Percentiles rank a stretch among this genome's conserved stretches.
Evolutionary conservation across 1,140 invertebrate genomes (phyloP).

Genomic region (Drosophila persimilis): DNA sequence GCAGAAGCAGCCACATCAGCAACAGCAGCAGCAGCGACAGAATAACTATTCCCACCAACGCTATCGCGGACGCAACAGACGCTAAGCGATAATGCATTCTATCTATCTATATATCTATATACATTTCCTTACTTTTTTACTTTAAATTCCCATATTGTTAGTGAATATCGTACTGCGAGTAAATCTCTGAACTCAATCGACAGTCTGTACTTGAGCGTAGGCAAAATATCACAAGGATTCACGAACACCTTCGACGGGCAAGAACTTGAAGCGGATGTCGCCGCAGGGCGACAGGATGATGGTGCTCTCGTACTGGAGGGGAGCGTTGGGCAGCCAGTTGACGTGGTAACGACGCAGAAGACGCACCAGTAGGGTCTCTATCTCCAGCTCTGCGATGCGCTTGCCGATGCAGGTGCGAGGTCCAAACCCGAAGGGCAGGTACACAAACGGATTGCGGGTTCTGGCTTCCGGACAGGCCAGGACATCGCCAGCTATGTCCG

Average conservation of each 20-base stretch:
- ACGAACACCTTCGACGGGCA: conserved; percentile 28
- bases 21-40: conserved; percentile 49
- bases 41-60: conserved; percentile 59
- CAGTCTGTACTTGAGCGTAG: conserved; percentile 27
- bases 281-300: conserved; percentile 63
- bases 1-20: not conserved
- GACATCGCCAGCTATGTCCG: not conserved
- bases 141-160: conserved; percentile 61
- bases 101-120: not conserved
- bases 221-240: conserved; percentile 10
- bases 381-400: conserved; percentile 88
- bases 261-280: conserved; percentile 64
- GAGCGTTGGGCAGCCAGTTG: conserved; percentile 48
- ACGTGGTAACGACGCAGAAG: conserved; percentile 84
- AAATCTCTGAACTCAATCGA: conserved; percentile 45
- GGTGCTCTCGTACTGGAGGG: conserved; percentile 67
- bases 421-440: conserved; percentile 86
- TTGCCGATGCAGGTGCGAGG: conserved; percentile 85
- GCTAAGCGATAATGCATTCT: conserved; percentile 19
- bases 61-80: conserved; percentile 66
- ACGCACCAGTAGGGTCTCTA: conserved; percentile 86
- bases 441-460: conserved; percentile 59
- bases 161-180: conserved; percentile 42
- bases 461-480: conserved; percentile 78
- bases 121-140: conserved; percentile 40